Evolutionary conservation across 2,797 vertebrate genomes (phyloP).

Genomic region (Eulemur mongoz): DNA sequence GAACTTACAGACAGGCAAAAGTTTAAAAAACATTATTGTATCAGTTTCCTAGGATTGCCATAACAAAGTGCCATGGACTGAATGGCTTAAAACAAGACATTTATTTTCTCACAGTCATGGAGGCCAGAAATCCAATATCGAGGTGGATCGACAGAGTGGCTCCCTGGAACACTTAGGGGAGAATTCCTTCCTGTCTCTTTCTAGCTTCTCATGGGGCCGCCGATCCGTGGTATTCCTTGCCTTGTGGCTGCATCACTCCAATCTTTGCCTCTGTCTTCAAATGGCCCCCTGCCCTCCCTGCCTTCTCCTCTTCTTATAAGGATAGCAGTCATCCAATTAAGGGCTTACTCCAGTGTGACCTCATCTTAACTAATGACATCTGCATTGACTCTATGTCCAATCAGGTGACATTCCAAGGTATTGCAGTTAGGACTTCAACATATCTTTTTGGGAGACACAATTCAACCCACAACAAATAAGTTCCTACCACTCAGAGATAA

Average conservation of each 20-base stretch:
- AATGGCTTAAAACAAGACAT: background rate
- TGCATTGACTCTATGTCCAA: background rate
- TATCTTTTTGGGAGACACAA: background rate
- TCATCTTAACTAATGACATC: background rate
- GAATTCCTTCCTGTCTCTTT: background rate
- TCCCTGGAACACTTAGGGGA: background rate
- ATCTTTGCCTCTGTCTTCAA: background rate
- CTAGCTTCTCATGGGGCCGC: rapidly evolving
- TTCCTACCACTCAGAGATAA: background rate
- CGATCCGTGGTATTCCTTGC: rapidly evolving
- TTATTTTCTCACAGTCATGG: background rate
- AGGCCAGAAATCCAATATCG: background rate
- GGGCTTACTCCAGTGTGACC: background rate
- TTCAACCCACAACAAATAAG: background rate
- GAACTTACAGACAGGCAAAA: background rate
- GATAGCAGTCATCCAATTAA: background rate
- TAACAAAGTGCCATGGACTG: background rate
- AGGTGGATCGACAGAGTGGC: too few relatives aligned
- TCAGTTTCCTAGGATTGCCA: background rate
- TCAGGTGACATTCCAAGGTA: background rate
- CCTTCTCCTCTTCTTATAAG: background rate
- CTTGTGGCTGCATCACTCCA: background rate
- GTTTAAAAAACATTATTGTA: background rate
- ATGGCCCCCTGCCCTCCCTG: background rate
- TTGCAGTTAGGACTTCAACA: background rate